phyloP scores from a whole-genome alignment of 1,140 invertebrate species.

The Heliconius eleuchia region DNA sequence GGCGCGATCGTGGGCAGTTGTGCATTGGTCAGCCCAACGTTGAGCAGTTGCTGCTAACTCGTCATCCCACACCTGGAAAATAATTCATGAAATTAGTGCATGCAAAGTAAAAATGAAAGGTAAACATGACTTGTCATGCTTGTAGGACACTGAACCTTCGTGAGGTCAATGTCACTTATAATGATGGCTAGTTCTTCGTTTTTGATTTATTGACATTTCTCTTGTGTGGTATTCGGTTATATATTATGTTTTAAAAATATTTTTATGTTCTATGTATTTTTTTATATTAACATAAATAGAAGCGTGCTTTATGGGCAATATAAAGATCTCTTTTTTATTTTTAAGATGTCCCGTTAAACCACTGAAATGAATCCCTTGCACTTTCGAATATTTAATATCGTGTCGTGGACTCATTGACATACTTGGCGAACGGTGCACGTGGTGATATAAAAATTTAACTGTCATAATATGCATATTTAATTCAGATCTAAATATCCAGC shows the following conservation, averaged over 20 bases:
- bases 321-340: not conserved
- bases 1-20: conserved; percentile 86
- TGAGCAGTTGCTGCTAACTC: conserved; percentile 91
- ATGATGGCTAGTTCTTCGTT: conserved; percentile 24
- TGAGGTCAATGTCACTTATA: conserved; percentile 40
- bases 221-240: not conserved
- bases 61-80: conserved; percentile 90
- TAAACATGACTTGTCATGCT: conserved; percentile 23
- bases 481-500: conserved; percentile 22
- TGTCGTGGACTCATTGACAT: conserved; percentile 29
- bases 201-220: conserved; percentile 25
- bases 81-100: not conserved
- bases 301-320: not conserved
- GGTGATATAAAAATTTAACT: conserved; percentile 17
- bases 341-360: conserved; percentile 22
- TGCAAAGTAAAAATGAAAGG: conserved; percentile 28
- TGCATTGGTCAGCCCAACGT: conserved; percentile 90
- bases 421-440: conserved; percentile 24
- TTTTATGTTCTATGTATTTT: conserved; percentile 6
- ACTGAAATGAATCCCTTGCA: conserved; percentile 5
- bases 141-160: conserved; percentile 39
- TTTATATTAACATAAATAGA: not conserved
- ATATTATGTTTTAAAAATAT: not conserved
- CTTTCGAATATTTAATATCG: conserved; percentile 8
- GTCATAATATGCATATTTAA: conserved; percentile 26